These are phyloP conservation scores for Sciurus vulgaris DNA, from an alignment of 2,797 vertebrate genomes.

Conservation along the genomic window DNA sequence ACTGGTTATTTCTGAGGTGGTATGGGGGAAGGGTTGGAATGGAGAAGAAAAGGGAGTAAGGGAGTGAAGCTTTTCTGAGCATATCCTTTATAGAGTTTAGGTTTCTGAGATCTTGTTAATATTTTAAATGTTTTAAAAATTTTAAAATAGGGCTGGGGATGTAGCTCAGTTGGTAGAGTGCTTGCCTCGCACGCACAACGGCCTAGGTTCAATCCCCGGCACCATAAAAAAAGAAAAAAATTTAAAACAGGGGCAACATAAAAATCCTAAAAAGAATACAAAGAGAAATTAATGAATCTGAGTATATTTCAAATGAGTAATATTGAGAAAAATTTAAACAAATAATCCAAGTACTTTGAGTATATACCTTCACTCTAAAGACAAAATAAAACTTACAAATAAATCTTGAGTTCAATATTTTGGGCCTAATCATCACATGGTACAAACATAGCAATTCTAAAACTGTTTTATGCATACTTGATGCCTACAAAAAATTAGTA, in stretches of 20 bases:
- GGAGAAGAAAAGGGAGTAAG: neutral
- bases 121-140: constrained; percentile 51
- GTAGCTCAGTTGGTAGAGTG: too few relatives aligned
- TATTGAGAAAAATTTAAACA: neutral
- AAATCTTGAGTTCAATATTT: neutral
- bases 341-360: neutral
- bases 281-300: constrained; percentile 3
- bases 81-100: neutral
- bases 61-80: neutral
- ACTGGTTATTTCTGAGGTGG: neutral
- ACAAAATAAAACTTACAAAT: neutral
- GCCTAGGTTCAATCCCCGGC: too few relatives aligned
- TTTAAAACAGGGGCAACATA: neutral
- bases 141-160: neutral
- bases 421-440: neutral
- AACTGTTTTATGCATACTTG: neutral
- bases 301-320: constrained; percentile 24
- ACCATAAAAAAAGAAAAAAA: too few relatives aligned
- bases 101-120: neutral
- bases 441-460: neutral
- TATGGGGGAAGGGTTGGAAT: neutral
- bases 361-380: neutral
- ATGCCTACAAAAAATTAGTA: neutral
- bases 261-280: neutral
- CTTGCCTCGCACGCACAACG: too few relatives aligned